Percentiles rank a stretch among this genome's conserved stretches.
Evolutionary conservation across 2,797 vertebrate species (phyloP).

Genomic region (Chelidonichthys spinosus): DNA sequence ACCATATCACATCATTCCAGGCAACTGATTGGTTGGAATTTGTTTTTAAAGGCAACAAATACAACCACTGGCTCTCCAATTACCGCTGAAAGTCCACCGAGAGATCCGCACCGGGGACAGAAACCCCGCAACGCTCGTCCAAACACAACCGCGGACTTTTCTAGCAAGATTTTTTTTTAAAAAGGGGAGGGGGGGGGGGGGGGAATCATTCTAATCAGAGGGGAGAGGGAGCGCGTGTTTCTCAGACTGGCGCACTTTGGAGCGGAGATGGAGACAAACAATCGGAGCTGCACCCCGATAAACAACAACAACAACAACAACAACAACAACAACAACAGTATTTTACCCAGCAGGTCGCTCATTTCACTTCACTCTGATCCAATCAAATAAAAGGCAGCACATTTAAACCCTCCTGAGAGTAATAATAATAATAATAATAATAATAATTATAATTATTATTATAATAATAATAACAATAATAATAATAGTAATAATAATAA

Average conservation of each 20-base stretch:
- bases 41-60: neutral
- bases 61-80: conserved; percentile 6
- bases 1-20: neutral
- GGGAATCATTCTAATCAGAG: conserved; percentile 34
- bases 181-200: too few species aligned
- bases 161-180: conserved; percentile 20
- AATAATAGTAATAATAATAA: neutral
- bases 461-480: neutral
- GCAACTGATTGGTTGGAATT: neutral
- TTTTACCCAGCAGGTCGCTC: neutral
- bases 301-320: neutral
- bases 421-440: neutral
- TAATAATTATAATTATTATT: neutral
- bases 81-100: neutral
- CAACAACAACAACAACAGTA: neutral
- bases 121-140: neutral
- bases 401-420: too few species aligned
- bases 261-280: neutral
- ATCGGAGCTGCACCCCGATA: neutral
- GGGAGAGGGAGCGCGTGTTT: neutral
- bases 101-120: neutral
- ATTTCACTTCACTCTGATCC: neutral
- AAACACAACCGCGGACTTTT: conserved; percentile 1
- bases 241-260: conserved; percentile 9
- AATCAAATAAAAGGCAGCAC: neutral